These are phyloP conservation scores for Dipodomys merriami DNA, from an alignment of 2,113 vertebrate species.

Conservation along the genomic window DNA sequence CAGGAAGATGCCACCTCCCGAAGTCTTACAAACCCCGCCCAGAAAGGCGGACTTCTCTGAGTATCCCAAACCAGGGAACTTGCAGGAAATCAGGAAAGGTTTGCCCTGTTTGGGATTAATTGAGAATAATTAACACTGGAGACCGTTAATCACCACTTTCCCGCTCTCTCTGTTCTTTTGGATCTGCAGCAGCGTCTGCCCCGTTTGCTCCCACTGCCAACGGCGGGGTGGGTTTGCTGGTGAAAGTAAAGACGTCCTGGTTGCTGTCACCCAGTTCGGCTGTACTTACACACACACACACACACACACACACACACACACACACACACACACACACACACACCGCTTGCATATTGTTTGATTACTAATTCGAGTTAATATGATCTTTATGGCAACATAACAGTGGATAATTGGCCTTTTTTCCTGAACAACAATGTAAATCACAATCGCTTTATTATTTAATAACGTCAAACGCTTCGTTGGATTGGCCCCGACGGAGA, in stretches of 20 bases:
- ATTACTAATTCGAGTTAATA: slow-evolving; percentile 96
- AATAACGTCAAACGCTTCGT: slow-evolving; percentile 97
- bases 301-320: no score
- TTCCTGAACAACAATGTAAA: slow-evolving; percentile 93
- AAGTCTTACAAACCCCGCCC: slow-evolving; percentile 23
- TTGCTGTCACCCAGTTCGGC: slow-evolving; percentile 84
- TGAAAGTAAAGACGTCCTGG: slow-evolving; percentile 85
- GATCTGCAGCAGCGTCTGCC: slow-evolving; percentile 74
- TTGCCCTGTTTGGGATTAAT: slow-evolving; percentile 81
- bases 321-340: no score
- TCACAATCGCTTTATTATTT: slow-evolving; percentile 99
- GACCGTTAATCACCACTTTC: slow-evolving; percentile 77
- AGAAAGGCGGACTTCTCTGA: slow-evolving; percentile 73
- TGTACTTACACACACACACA: slow-evolving; percentile 80
- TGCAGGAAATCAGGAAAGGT: slow-evolving; percentile 56
- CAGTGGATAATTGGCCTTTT: slow-evolving; percentile 95
- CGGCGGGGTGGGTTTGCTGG: slow-evolving; percentile 80
- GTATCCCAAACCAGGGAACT: slow-evolving; percentile 63
- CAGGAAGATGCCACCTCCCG: not conserved
- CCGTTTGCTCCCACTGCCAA: slow-evolving; percentile 73
- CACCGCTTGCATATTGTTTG: slow-evolving; percentile 91
- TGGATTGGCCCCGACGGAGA: slow-evolving; percentile 92
- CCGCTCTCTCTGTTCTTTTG: slow-evolving; percentile 58
- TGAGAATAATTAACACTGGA: slow-evolving; percentile 79
- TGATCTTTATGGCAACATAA: slow-evolving; percentile 96